phyloP scores from a whole-genome alignment of 2,888 invertebrate genomes.

The Choreutis nemorana region DNA sequence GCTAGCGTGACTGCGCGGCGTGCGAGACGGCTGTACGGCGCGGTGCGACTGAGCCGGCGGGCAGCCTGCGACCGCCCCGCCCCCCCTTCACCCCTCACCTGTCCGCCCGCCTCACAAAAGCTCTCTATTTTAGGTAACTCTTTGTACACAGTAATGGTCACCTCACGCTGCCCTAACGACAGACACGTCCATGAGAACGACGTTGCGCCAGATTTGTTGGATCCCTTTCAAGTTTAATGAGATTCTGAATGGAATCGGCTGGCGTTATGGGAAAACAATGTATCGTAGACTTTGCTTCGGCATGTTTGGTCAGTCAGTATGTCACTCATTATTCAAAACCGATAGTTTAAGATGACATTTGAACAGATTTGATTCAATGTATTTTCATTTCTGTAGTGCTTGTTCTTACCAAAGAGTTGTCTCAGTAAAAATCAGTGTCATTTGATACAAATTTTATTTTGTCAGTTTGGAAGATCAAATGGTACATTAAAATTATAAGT shows the following conservation, averaged over 20 bases:
- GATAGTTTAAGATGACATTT: too few relatives aligned
- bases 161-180: slow-evolving; percentile 65
- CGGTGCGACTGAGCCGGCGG: slow-evolving; percentile 61
- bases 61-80: slow-evolving; percentile 55
- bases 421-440: too few relatives aligned
- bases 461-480: slow-evolving; percentile 17
- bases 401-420: too few relatives aligned
- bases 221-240: slow-evolving; percentile 60
- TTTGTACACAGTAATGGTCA: slow-evolving; percentile 65
- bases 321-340: too few relatives aligned
- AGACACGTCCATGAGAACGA: slow-evolving; percentile 63
- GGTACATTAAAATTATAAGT: slow-evolving; percentile 22
- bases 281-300: slow-evolving; percentile 23
- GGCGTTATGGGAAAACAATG: slow-evolving; percentile 62
- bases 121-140: slow-evolving; percentile 67
- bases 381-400: too few relatives aligned
- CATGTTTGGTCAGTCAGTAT: slow-evolving; percentile 54
- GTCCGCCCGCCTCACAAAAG: slow-evolving; percentile 61
- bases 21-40: slow-evolving; percentile 55
- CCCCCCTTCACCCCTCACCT: slow-evolving; percentile 43
- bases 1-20: slow-evolving; percentile 38
- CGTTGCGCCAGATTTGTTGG: slow-evolving; percentile 61
- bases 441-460: too few relatives aligned
- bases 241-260: slow-evolving; percentile 59
- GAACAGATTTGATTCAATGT: too few relatives aligned